These are phyloP conservation scores for Andricus curvator DNA, from an alignment of 2,888 invertebrate genomes.

Conservation along the genomic window DNA sequence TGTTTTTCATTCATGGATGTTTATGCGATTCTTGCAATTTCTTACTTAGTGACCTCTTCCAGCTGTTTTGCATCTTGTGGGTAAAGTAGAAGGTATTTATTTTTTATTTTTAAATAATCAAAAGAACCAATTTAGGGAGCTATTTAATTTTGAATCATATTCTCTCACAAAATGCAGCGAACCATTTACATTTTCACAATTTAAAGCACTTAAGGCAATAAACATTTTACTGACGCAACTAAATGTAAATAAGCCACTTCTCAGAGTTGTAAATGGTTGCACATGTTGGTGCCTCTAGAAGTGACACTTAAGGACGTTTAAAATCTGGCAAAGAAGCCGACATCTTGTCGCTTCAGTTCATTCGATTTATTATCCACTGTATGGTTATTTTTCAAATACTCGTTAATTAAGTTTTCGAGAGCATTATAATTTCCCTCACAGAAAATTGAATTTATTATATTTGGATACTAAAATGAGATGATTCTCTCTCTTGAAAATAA, in stretches of 20 bases:
- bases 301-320: constrained; percentile 7
- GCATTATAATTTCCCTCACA: background rate
- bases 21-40: too few species aligned
- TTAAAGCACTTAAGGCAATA: background rate
- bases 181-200: background rate
- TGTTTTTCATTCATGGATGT: too few species aligned
- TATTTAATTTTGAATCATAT: background rate
- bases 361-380: constrained; percentile 1
- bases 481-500: background rate
- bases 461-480: background rate
- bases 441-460: background rate
- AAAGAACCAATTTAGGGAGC: too few species aligned
- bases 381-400: background rate
- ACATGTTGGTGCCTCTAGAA: background rate
- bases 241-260: background rate
- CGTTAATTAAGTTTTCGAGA: background rate
- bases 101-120: too few species aligned
- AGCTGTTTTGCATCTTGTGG: too few species aligned
- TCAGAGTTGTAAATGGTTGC: background rate
- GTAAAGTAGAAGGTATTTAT: too few species aligned
- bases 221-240: background rate
- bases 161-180: background rate
- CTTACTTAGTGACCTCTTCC: too few species aligned
- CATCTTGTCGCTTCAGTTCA: background rate
- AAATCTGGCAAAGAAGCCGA: constrained; percentile 1